Evolutionary conservation across 2,888 invertebrate species (phyloP).

Genomic region (Nebria salina): DNA sequence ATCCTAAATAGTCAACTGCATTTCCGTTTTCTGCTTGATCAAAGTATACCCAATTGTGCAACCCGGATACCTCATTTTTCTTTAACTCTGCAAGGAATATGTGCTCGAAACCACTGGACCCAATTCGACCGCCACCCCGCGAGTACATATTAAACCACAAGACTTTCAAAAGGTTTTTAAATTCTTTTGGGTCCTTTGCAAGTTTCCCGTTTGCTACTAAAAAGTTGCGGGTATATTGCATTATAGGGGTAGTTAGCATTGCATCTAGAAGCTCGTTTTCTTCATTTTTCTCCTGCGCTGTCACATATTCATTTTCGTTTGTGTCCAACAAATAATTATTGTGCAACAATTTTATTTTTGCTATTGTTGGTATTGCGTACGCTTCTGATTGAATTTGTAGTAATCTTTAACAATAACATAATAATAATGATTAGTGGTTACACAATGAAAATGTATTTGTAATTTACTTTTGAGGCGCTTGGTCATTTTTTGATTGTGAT

Average conservation of each 20-base stretch:
- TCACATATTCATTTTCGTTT: constrained; percentile 78
- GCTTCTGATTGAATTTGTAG: constrained; percentile 71
- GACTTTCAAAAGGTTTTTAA: constrained; percentile 76
- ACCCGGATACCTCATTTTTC: constrained; percentile 78
- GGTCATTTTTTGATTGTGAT: constrained; percentile 74
- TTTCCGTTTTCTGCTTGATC: constrained; percentile 78
- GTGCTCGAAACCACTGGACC: constrained; percentile 94
- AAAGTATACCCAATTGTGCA: constrained; percentile 94
- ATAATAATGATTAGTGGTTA: neutral
- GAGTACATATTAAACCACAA: constrained; percentile 87
- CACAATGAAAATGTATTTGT: constrained; percentile 3
- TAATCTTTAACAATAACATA: constrained; percentile 66
- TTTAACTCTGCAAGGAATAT: constrained; percentile 90
- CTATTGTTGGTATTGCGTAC: constrained; percentile 76
- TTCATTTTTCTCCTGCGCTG: constrained; percentile 78
- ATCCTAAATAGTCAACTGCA: constrained; percentile 81
- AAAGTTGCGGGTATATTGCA: constrained; percentile 77
- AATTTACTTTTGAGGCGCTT: constrained; percentile 79
- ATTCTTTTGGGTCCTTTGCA: constrained; percentile 73
- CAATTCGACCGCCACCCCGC: constrained; percentile 78
- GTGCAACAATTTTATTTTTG: constrained; percentile 76
- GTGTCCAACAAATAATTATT: constrained; percentile 88
- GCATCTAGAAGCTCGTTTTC: constrained; percentile 83
- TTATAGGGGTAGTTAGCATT: constrained; percentile 79
- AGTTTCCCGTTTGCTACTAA: constrained; percentile 70